Evolutionary conservation across 2,888 invertebrate genomes (phyloP).

Genomic region (Conus canariensis): DNA sequence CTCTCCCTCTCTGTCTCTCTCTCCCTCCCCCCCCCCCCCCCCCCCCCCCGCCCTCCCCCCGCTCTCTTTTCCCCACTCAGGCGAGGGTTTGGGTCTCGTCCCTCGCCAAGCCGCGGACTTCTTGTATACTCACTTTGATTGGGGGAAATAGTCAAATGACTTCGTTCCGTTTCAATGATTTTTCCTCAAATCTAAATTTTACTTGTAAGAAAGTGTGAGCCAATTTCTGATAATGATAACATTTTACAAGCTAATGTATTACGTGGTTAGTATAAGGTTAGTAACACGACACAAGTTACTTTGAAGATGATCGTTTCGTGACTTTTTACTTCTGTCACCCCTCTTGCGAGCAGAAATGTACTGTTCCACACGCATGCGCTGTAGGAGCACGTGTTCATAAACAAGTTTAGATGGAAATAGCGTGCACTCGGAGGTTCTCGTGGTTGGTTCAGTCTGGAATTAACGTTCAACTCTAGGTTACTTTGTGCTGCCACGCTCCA

Average conservation of each 20-base stretch:
- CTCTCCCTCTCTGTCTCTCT: no score
- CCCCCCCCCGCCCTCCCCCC: not conserved
- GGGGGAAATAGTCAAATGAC: not conserved
- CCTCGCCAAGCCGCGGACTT: not conserved
- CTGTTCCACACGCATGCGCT: constrained; percentile 73
- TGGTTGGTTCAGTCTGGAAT: constrained; percentile 72
- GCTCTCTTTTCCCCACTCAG: not conserved
- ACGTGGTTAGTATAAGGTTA: not conserved
- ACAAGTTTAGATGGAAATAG: constrained; percentile 73
- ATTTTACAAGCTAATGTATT: not conserved
- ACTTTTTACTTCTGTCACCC: constrained; percentile 39
- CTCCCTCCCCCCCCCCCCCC: not conserved
- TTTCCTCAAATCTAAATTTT: not conserved
- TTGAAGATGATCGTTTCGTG: not conserved
- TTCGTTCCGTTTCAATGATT: constrained; percentile 32
- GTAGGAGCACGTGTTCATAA: constrained; percentile 75
- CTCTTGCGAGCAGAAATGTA: constrained; percentile 49
- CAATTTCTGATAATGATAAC: not conserved
- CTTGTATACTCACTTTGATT: not conserved
- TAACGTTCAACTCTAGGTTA: constrained; percentile 70
- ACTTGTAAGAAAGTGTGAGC: not conserved
- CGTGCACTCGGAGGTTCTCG: constrained; percentile 62
- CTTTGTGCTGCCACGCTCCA: constrained; percentile 70
- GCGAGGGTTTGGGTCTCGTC: not conserved
- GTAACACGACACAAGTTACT: not conserved